Base-by-base conservation (phyloP, 2,113 vertebrate genomes). In the Oreochromis spilurus region DNA sequence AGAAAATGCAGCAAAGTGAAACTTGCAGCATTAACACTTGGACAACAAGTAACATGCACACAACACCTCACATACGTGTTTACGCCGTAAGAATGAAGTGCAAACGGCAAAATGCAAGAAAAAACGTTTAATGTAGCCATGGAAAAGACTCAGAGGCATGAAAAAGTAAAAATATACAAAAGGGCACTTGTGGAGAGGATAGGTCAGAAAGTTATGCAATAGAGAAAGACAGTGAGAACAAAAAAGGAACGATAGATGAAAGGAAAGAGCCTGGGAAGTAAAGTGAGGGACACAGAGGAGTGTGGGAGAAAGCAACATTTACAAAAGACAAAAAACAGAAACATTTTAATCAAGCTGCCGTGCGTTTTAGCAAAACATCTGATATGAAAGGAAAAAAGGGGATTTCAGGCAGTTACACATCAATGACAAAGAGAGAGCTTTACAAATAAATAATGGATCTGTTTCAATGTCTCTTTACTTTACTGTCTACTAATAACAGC, bases 181-280 rank as follows among this genome's bases (percentile, higher is more conserved):
- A n/a, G 86, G 19, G 19, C 12, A 79, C 43, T 72, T 14, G 65
- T 34, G 19, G 34, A 72, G 40, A 83, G 79, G 79, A 83, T 52
- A 80, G 84, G 81, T 62, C 40, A 36, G 8, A 77, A 13, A 60
- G 80, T 95, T 95, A 94, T 84, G 86, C 54, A 94, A 93, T 9
- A 87, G 17, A 38, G 79, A 83, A 55, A 52, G 55, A 36, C 79
- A 77, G 16, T 65, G 53, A 81, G 31, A 72, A 45, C 45, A 24
- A 62, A 84, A 75, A 60, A 57, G 84, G 65, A 88, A 78, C 19
- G 55, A 81, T 67, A 80, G 67, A 79, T 50, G 16, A 82, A 92
- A 87, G 58, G 55, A 29, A 54, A 50, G 24, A 84, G 43, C 77
- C 58, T 8, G 24, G 4, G 79, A 84, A 4, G 7, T 67, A 79